Conservation (phyloP, 2,797 vertebrate species). For the Galago senegalensis region DNA sequence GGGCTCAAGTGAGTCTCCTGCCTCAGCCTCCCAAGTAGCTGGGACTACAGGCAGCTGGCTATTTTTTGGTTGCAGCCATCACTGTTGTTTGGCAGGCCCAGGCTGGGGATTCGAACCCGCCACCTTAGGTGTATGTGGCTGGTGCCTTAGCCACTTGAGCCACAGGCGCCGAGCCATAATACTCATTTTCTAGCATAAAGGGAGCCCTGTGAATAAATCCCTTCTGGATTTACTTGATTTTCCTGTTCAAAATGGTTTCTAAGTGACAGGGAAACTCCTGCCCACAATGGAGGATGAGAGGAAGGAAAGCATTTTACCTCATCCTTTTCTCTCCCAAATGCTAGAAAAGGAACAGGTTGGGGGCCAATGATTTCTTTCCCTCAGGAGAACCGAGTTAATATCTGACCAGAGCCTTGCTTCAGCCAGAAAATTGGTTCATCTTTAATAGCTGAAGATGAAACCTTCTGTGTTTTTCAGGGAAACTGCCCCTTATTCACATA, state of each 20-base stretch:
- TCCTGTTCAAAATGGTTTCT: constrained; percentile 60
- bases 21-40: too few species aligned
- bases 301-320: constrained; percentile 30
- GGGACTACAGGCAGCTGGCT: too few species aligned
- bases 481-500: not conserved
- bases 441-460: not conserved
- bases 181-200: not conserved
- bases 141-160: too few species aligned
- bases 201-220: not conserved
- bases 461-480: not conserved
- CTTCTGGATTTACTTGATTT: constrained; percentile 32
- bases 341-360: not conserved
- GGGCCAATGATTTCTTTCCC: not conserved
- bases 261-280: not conserved
- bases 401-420: constrained; percentile 4
- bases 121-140: too few species aligned
- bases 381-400: not conserved
- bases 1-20: too few species aligned
- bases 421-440: not conserved
- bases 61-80: too few species aligned
- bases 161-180: not conserved
- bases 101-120: too few species aligned
- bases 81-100: too few species aligned
- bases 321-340: constrained; percentile 16
- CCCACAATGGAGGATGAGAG: not conserved